These are phyloP conservation scores for Diceros bicornis DNA, from an alignment of 2,797 vertebrate genomes.

Conservation along the genomic window DNA sequence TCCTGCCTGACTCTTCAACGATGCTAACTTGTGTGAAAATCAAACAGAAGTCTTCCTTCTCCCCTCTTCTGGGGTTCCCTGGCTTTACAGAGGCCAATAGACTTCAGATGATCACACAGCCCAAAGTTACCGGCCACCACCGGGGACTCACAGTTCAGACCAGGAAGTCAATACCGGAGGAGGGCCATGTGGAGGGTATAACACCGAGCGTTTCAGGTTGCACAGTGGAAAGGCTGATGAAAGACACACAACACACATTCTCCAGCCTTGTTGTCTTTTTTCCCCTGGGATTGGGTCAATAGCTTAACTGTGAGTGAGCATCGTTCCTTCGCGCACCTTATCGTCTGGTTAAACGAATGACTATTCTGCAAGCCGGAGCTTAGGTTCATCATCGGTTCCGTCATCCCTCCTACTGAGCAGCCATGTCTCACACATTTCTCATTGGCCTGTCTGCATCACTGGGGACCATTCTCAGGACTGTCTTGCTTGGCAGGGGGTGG, in stretches of 20 bases:
- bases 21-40: not conserved
- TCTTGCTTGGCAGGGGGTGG: not conserved
- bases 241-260: rapidly evolving
- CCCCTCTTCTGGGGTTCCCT: not conserved
- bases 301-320: not conserved
- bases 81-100: not conserved
- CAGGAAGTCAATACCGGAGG: not conserved
- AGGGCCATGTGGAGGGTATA: not conserved
- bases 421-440: not conserved
- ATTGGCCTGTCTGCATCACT: rapidly evolving
- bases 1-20: not conserved
- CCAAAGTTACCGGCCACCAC: not conserved
- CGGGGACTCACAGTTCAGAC: not conserved
- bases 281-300: not conserved
- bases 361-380: rapidly evolving
- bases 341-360: not conserved
- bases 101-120: not conserved
- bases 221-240: not conserved
- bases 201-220: not conserved
- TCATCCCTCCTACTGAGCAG: not conserved
- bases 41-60: not conserved
- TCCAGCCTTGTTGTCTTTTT: not conserved
- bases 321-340: not conserved
- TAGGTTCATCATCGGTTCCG: rapidly evolving
- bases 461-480: not conserved